Percentiles rank a stretch among this genome's conserved stretches.
Conservation (phyloP, 2,888 invertebrate species). For the Diarsia mendica region DNA sequence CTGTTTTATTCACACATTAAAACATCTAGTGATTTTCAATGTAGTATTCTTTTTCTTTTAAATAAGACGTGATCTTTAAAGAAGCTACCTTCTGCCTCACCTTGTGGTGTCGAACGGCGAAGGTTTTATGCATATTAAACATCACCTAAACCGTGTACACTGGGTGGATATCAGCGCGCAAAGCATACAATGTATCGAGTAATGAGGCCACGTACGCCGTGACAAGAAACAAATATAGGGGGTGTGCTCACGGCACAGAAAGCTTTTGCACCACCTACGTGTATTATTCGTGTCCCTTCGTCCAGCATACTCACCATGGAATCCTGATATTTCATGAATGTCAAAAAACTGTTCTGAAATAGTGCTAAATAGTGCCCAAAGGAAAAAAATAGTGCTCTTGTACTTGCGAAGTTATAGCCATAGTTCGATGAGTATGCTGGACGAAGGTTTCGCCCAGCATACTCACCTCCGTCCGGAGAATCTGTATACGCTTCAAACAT, state of each 20-base stretch:
- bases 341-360: no score
- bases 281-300: constrained; percentile 69
- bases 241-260: constrained; percentile 73
- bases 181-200: constrained; percentile 72
- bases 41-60: constrained; percentile 33
- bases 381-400: no score
- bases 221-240: constrained; percentile 81
- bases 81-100: constrained; percentile 57
- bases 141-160: constrained; percentile 46
- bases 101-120: constrained; percentile 62
- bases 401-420: no score
- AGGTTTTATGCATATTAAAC: constrained; percentile 64
- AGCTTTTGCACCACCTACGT: constrained; percentile 74
- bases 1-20: constrained; percentile 35
- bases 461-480: no score
- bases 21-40: constrained; percentile 37
- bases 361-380: no score
- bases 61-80: constrained; percentile 60
- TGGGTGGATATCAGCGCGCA: constrained; percentile 63
- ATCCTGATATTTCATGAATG: no score
- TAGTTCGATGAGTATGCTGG: no score
- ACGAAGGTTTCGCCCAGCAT: no score
- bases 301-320: no score
- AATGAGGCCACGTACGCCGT: constrained; percentile 80
- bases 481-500: no score